Evolutionary conservation across 2,113 vertebrate genomes (phyloP), one percentile per base, ranked within the genome.

Genomic region (Psettodes erumei): DNA sequence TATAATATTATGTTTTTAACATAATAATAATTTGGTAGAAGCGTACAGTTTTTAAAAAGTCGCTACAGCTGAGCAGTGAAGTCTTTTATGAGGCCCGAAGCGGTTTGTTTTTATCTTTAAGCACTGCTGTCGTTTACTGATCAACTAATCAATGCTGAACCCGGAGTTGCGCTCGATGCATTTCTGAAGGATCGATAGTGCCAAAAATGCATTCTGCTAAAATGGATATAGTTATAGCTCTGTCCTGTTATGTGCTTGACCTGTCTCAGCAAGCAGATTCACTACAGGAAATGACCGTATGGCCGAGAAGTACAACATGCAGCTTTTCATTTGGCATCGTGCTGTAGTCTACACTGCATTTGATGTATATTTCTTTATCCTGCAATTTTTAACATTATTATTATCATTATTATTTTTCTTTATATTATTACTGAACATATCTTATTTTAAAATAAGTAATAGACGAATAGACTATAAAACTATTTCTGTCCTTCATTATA

Each of bases 71-170:
- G 25, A 7, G 11, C 2, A 3, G 48, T 38, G 3, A n/a, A 65
- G 56, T 45, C 18, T 71, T 69, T 68, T 30, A 79, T 42, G 65
- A 83, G 82, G 75, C 64, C 65, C 64, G 68, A 8, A 82, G 76
- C 83, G 54, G 83, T 85, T 81, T 71, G 70, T 82, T 83, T 87
- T 89, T 85, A 85, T 89, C 81, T 86, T 67, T 77, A 86, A 86
- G 79, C 83, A 56, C 77, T 79, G 79, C 80, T 79, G 86, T 86
- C 71, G 66, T 88, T 86, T 85, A 70, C 81, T 88, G 88, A 91
- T 91, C 85, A 89, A 28, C 75, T 76, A 86, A 90, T 90, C 90
- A 56, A 90, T 90, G 59, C 30, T 81, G 88, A 86, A 88, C 88
- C 79, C 70, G 53, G 60, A 89, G 81, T 72, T 37, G 59, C 72